Percentiles rank a stretch among this genome's conserved stretches.
Conservation (phyloP, 2,888 invertebrate species). For the Amblyjoppa fuscipennis region DNA sequence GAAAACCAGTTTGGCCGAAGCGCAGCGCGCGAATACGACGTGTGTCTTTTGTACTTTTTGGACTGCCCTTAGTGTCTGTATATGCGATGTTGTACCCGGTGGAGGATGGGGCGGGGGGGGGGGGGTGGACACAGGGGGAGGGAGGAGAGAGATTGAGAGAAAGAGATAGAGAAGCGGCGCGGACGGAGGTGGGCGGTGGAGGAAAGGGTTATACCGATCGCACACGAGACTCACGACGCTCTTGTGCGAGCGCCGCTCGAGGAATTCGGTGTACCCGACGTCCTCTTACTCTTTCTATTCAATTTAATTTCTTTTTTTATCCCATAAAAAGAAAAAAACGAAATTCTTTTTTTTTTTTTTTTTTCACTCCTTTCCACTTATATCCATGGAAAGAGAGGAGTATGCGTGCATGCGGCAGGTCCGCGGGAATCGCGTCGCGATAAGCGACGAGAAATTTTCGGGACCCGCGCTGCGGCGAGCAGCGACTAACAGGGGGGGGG, state of each 20-base stretch:
- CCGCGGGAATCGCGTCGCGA: slow-evolving; percentile 58
- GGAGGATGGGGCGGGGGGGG: neutral
- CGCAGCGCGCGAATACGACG: slow-evolving; percentile 66
- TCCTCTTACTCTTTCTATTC: slow-evolving; percentile 52
- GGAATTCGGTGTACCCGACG: slow-evolving; percentile 72
- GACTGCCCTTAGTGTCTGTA: slow-evolving; percentile 74
- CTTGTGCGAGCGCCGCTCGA: slow-evolving; percentile 62
- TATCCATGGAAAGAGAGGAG: slow-evolving; percentile 38
- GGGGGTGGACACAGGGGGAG: neutral
- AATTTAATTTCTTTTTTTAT: slow-evolving; percentile 25
- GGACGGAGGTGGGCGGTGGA: slow-evolving; percentile 46
- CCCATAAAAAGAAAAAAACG: no score
- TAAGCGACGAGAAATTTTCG: slow-evolving; percentile 65
- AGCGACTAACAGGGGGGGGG: neutral
- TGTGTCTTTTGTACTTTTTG: slow-evolving; percentile 73
- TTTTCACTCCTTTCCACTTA: slow-evolving; percentile 1
- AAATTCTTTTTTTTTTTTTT: neutral
- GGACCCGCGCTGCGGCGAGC: slow-evolving; percentile 22
- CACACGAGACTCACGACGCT: slow-evolving; percentile 62
- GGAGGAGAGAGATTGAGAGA: slow-evolving; percentile 55
- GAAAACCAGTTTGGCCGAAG: slow-evolving; percentile 81
- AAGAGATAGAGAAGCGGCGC: slow-evolving; percentile 56
- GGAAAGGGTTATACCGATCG: slow-evolving; percentile 67
- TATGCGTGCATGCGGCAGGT: slow-evolving; percentile 22
- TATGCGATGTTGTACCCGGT: slow-evolving; percentile 70